Evolutionary conservation across 2,888 invertebrate genomes (phyloP).

Genomic region (Gandaritis pyraliata): DNA sequence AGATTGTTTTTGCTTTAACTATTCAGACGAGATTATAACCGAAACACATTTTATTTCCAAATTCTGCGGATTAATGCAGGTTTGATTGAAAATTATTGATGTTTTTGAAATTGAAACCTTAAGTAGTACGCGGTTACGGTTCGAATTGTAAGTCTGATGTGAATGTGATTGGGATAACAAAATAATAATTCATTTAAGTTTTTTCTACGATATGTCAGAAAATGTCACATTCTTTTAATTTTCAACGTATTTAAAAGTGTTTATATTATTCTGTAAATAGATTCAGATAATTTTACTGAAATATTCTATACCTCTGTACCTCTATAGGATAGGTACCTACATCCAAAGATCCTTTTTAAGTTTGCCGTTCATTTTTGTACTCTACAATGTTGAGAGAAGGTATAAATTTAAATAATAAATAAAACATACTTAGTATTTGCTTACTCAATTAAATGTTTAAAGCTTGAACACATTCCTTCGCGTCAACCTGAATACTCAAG

Average conservation of each 20-base stretch:
- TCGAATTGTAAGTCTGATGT: slow-evolving; percentile 29
- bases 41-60: neutral
- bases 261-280: slow-evolving; percentile 1
- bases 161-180: slow-evolving; percentile 15
- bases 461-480: neutral
- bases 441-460: neutral
- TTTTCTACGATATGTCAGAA: neutral
- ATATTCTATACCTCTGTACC: neutral
- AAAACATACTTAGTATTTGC: too few species aligned
- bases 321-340: neutral
- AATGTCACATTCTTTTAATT: neutral
- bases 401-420: neutral
- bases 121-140: slow-evolving; percentile 3
- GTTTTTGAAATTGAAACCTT: slow-evolving; percentile 11
- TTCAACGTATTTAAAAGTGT: neutral
- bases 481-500: neutral
- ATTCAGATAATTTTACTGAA: neutral
- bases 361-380: slow-evolving; percentile 17
- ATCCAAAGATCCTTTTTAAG: slow-evolving; percentile 19
- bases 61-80: neutral
- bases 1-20: too few species aligned
- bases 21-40: neutral
- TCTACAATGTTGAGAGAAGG: neutral
- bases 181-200: neutral
- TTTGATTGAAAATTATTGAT: slow-evolving; percentile 2